phyloP scores from a whole-genome alignment of 37 sponge, comb jelly and placozoan species.

The Halichondria panicea region DNA sequence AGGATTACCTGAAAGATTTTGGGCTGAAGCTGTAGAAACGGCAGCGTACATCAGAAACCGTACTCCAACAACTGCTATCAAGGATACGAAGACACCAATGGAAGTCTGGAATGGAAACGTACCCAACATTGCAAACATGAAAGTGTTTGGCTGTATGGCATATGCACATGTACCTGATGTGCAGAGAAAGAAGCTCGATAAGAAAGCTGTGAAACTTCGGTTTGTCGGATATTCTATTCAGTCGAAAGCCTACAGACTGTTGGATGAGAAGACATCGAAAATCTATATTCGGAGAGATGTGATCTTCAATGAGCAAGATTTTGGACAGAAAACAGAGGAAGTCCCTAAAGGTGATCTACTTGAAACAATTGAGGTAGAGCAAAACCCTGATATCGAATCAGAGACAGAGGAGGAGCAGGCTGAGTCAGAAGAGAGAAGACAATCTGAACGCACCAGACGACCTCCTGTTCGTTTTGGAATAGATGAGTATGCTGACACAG shows the following conservation, averaged over 20 bases:
- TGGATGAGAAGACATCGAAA: conserved; percentile 2
- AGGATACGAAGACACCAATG: conserved; percentile 4
- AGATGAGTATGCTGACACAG: conserved; percentile 48
- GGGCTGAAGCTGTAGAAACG: conserved; percentile 63
- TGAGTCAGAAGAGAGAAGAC: conserved; percentile 1
- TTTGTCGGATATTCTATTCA: conserved; percentile 7
- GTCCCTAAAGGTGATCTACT: too few species aligned
- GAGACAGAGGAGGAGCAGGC: too few species aligned
- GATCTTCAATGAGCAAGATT: conserved; percentile 27
- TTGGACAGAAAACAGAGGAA: conserved; percentile 1
- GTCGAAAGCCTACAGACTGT: neutral
- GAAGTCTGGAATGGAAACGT: neutral
- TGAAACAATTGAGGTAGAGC: too few species aligned
- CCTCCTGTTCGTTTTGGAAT: conserved; percentile 41
- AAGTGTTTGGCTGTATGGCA: conserved; percentile 35
- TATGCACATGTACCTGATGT: conserved; percentile 45
- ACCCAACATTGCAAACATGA: conserved; percentile 18
- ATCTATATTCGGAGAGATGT: conserved; percentile 13
- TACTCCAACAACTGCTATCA: conserved; percentile 12
- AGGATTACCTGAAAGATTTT: conserved; percentile 31
- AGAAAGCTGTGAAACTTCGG: conserved; percentile 9
- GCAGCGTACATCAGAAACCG: conserved; percentile 35
- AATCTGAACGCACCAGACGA: conserved; percentile 13
- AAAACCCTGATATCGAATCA: too few species aligned
- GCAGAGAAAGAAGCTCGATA: conserved; percentile 12